phyloP scores from a whole-genome alignment of 2,888 invertebrate genomes.

The Lutraria lutraria region DNA sequence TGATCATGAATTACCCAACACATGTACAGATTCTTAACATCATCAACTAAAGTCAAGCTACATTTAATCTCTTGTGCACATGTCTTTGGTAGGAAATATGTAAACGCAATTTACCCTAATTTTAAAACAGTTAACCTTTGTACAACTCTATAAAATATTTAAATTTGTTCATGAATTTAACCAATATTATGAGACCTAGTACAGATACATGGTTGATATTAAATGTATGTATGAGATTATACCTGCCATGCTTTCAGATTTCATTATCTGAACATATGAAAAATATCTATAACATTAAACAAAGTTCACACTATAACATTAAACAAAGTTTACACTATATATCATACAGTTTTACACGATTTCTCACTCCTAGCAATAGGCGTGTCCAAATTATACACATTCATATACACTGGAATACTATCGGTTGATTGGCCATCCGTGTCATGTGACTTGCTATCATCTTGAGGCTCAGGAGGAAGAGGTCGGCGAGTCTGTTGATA shows the following conservation, averaged over 20 bases:
- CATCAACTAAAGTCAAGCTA: no score
- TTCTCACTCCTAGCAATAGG: conserved; percentile 67
- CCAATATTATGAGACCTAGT: neutral
- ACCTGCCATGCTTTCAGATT: neutral
- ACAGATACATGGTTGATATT: neutral
- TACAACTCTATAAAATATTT: no score
- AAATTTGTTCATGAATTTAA: no score
- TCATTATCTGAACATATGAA: neutral
- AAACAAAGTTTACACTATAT: neutral
- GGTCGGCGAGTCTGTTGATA: conserved; percentile 42
- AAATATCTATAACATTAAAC: neutral
- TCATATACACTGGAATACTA: conserved; percentile 67
- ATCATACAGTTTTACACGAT: conserved; percentile 68
- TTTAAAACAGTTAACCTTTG: no score
- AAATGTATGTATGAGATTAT: neutral
- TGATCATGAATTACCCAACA: neutral
- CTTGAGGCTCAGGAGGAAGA: conserved; percentile 56
- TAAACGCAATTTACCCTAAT: no score
- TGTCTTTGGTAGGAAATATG: no score
- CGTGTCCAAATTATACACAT: conserved; percentile 68
- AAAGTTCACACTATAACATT: neutral
- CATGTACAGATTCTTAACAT: neutral
- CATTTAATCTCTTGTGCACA: no score
- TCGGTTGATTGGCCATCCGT: conserved; percentile 53
- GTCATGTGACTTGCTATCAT: conserved; percentile 39